Conservation (phyloP, 2,888 invertebrate species). For the Callinectes sapidus region DNA sequence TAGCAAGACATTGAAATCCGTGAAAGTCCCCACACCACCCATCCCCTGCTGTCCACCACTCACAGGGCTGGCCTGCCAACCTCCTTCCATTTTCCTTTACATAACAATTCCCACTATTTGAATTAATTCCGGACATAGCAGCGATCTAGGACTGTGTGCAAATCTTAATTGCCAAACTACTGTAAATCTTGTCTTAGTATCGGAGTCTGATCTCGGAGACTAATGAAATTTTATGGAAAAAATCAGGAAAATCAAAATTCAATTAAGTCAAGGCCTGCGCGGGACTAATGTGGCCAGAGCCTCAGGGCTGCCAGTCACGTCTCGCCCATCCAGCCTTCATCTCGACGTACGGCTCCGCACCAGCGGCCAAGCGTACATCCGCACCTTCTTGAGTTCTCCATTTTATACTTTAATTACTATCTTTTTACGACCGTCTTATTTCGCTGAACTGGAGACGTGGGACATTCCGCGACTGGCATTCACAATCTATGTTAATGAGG, state of each 20-base stretch:
- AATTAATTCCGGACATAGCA: neutral
- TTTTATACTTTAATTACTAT: neutral
- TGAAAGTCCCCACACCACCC: neutral
- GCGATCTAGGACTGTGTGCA: neutral
- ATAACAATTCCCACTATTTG: neutral
- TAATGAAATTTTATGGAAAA: neutral
- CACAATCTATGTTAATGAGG: neutral
- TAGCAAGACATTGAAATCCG: neutral
- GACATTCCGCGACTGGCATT: neutral
- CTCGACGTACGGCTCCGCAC: neutral
- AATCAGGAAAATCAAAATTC: neutral
- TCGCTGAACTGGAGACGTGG: conserved; percentile 9
- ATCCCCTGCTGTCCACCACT: neutral
- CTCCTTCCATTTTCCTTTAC: neutral
- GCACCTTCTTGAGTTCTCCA: neutral
- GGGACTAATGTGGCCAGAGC: neutral
- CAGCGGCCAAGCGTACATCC: conserved; percentile 24
- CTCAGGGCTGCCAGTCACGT: conserved; percentile 3
- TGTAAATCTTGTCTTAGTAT: neutral
- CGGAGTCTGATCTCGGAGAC: neutral
- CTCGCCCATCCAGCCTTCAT: neutral
- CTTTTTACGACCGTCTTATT: neutral
- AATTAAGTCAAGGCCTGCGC: neutral
- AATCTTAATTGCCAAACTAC: neutral
- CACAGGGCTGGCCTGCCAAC: neutral